phyloP scores from a whole-genome alignment of 2,888 invertebrate genomes.

The Rosalia funebris region DNA sequence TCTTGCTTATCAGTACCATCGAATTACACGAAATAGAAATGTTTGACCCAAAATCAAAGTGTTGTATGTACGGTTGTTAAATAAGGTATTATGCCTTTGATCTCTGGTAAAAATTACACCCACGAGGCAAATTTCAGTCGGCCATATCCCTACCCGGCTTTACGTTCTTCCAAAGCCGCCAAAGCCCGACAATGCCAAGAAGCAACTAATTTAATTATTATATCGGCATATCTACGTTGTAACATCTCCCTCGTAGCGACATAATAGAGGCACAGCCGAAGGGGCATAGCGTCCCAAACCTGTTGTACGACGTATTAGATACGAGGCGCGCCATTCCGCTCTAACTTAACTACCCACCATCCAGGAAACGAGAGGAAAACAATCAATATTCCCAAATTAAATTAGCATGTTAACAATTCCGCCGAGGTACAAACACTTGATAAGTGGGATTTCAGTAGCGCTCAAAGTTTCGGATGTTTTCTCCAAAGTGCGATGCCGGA shows the following conservation, averaged over 20 bases:
- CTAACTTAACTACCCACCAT: slow-evolving; percentile 3
- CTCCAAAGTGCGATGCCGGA: slow-evolving; percentile 9
- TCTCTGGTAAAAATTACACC: too few relatives aligned
- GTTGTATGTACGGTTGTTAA: too few relatives aligned
- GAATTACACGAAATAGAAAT: too few relatives aligned
- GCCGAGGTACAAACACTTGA: slow-evolving; percentile 41
- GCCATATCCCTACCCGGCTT: too few relatives aligned
- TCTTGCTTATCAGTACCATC: too few relatives aligned
- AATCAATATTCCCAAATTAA: slow-evolving; percentile 45
- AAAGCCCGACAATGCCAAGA: slow-evolving; percentile 4
- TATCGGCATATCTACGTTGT: slow-evolving; percentile 1
- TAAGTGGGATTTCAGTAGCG: slow-evolving; percentile 40
- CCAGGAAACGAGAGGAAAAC: slow-evolving; percentile 31
- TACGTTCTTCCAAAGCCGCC: too few relatives aligned
- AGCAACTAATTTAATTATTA: slow-evolving; percentile 9
- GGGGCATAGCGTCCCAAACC: slow-evolving; percentile 3
- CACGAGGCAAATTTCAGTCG: too few relatives aligned
- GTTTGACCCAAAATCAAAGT: too few relatives aligned
- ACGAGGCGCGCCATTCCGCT: background rate
- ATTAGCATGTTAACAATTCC: slow-evolving; percentile 49
- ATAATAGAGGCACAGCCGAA: background rate
- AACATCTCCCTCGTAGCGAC: background rate
- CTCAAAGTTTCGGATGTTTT: slow-evolving; percentile 20
- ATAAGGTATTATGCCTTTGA: too few relatives aligned
- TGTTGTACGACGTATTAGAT: background rate